Evolutionary conservation across 2,888 invertebrate genomes (phyloP), one percentile per base, ranked within the genome.

Genomic region (Lithophane ornitopus): DNA sequence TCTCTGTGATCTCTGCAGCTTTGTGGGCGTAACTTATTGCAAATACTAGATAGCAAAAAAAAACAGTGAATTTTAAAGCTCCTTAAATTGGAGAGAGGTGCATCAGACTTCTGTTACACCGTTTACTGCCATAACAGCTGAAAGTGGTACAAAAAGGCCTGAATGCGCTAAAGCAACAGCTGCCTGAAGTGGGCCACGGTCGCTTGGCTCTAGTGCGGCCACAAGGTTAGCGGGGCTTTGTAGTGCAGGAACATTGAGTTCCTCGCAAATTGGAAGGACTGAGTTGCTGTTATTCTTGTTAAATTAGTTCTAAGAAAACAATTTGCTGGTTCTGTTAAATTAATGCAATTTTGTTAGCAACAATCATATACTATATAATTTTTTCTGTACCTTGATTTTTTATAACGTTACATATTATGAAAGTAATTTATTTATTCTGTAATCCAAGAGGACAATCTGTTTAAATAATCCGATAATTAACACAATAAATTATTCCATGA

Each of bases 141-240:
- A 79, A 86, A 79, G 72, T 85, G 85, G 77, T 73, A 76, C 70
- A 63, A 74, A 76, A 80, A 75, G 52, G 66, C 62, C 66, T 80
- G 77, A 80, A 80, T 79, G 74, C 69, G 74, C 82, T 70, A 74
- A 72, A 82, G 81, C 81, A 88, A 85, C 86, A 86, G 84, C 81
- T 82, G 84, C 62, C 58, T 69, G 67, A 88, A 80, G 69, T 86
- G 66, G 88, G 88, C 82, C 88, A 88, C 70, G 88, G 88, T 85
- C 88, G 78, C 70, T 65, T n/a, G 34, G 28, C 56, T 56, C 58
- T n/a, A n/a, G 59, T 66, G 22, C 46, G 67, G 85, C 80, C 74
- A 63, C 34, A 44, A 70, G 46, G 72, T 44, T 16, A 14, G 76
- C 61, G 76, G 63, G 26, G 58, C 19, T 73, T 34, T 65, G 41